Percentiles rank a stretch among this genome's conserved stretches.
phyloP scores from a whole-genome alignment of 2,888 invertebrate species.

The Adelognathus sp. region DNA sequence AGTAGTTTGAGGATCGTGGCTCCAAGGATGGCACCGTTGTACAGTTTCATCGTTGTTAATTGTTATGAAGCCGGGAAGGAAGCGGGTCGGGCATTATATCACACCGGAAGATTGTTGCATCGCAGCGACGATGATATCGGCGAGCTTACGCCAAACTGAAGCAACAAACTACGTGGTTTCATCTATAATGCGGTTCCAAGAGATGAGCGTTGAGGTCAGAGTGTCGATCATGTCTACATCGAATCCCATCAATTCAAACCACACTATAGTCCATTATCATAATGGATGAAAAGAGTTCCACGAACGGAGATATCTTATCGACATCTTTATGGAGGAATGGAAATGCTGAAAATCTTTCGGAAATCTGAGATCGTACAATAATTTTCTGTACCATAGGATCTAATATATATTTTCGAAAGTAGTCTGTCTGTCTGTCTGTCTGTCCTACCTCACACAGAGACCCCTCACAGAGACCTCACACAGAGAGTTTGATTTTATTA shows the following conservation, averaged over 20 bases:
- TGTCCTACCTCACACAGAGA: too few species aligned
- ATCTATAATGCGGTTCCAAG: neutral
- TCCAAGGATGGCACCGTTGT: slow-evolving; percentile 5
- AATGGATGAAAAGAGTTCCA: neutral
- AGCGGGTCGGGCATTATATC: neutral
- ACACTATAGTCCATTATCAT: neutral
- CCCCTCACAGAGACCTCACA: too few species aligned
- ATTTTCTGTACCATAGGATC: too few species aligned
- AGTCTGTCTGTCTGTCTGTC: too few species aligned
- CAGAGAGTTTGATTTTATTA: too few species aligned
- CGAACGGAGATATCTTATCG: too few species aligned
- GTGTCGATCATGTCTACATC: neutral
- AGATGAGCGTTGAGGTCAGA: neutral
- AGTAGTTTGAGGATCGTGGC: slow-evolving; percentile 14
- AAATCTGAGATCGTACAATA: too few species aligned
- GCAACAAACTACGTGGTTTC: slow-evolving; percentile 4
- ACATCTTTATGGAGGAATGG: neutral
- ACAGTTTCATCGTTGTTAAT: slow-evolving; percentile 41
- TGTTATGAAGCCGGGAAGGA: slow-evolving; percentile 18
- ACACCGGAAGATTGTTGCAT: neutral
- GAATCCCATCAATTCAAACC: neutral
- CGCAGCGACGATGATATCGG: neutral
- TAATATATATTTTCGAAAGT: too few species aligned
- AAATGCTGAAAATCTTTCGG: neutral
- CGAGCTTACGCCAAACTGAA: neutral